Evolutionary conservation across 2,113 vertebrate genomes (phyloP).

Genomic region (Microcebus tavaratra): DNA sequence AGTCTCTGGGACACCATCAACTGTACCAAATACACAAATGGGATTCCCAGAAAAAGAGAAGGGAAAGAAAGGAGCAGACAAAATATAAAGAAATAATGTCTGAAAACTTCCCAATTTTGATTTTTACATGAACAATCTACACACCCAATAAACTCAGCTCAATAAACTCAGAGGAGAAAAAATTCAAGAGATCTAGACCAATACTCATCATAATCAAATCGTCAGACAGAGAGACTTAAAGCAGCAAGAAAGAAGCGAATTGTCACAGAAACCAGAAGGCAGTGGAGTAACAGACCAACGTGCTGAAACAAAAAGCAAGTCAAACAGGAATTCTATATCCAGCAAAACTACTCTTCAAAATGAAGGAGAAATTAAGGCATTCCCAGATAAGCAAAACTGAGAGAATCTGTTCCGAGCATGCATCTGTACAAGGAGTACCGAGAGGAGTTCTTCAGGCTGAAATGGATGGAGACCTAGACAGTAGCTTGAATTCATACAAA

Average conservation of each 20-base stretch:
- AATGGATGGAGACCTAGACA: background rate
- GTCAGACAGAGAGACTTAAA: background rate
- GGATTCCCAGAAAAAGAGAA: background rate
- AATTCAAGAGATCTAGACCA: background rate
- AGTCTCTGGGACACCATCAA: too few species aligned
- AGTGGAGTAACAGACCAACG: background rate
- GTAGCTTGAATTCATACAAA: background rate
- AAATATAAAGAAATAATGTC: background rate
- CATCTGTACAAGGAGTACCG: background rate
- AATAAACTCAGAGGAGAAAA: background rate
- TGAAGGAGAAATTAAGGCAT: background rate
- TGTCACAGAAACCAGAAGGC: background rate
- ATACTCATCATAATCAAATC: background rate
- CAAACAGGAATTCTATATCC: background rate
- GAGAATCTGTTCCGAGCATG: background rate
- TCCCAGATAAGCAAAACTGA: background rate
- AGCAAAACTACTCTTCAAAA: background rate
- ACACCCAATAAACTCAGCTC: background rate
- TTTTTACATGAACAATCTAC: background rate
- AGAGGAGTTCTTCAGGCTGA: background rate
- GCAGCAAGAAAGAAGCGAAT: background rate
- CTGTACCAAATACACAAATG: background rate
- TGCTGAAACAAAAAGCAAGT: background rate
- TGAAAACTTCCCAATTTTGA: background rate
- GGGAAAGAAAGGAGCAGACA: background rate